Percentiles rank a stretch among this genome's conserved stretches.
Evolutionary conservation across 2,113 vertebrate genomes (phyloP).

Genomic region (Chionomys nivalis): DNA sequence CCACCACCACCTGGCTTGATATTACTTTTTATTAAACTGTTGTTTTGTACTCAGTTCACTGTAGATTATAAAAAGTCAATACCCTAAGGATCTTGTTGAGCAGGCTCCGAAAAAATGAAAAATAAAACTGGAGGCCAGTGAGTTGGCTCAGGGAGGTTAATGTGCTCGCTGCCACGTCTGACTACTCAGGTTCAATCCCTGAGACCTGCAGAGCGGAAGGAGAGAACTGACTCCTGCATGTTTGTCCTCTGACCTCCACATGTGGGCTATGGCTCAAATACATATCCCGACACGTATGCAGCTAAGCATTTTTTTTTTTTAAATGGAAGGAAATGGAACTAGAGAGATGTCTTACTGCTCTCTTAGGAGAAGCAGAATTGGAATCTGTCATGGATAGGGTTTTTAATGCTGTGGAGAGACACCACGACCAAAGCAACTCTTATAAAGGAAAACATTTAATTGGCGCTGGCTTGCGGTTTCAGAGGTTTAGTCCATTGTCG

Average conservation of each 20-base stretch:
- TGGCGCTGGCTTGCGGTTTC: neutral
- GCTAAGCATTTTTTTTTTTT: neutral
- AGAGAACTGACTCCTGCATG: neutral
- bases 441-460: neutral
- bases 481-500: neutral
- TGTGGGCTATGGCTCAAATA: neutral
- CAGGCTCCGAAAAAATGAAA: neutral
- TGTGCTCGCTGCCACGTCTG: neutral
- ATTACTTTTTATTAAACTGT: neutral
- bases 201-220: neutral
- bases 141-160: neutral
- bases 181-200: neutral
- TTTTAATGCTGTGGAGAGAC: neutral
- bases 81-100: neutral
- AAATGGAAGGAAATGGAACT: neutral
- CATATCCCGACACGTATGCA: neutral
- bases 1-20: no score
- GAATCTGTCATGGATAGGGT: neutral
- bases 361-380: neutral
- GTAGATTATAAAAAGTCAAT: neutral
- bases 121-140: neutral
- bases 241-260: neutral
- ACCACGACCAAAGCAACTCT: neutral
- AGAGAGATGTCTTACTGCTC: neutral
- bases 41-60: neutral